Base-by-base conservation (phyloP, 2,797 vertebrate genomes). In the Sebastes vulpes region DNA sequence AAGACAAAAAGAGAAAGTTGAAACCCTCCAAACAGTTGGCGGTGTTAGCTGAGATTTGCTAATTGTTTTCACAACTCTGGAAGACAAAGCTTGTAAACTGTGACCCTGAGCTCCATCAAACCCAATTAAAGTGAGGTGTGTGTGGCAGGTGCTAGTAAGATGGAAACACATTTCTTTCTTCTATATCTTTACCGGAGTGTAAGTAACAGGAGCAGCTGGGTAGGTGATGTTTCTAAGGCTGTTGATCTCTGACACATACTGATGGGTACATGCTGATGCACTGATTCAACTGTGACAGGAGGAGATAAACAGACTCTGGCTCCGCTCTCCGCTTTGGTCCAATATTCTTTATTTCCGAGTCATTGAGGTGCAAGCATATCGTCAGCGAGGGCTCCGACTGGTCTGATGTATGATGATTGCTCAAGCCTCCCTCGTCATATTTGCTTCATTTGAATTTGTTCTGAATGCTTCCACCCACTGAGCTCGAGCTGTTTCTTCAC, bases 391-490 rank as follows among this genome's bases (percentile, higher is more conserved):
- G 67, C 28, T 72, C 61, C 59, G 89, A 84, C 86, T 86, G 82
- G 25, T 86, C 74, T 88, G 84, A 93, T 94, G 92, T 65, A 73
- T 69, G 87, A 79, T 88, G 89, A 94, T 92, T 92, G 69, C 69
- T 70, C 79, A 46, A 64, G 78, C 72, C 71, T 61, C 71, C 86
- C 72, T 79, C 60, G 14, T 82, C 59, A 42, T 81, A 68, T 83
- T 87, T 90, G 83, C 92, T 89, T 91, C 85, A 88, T 94, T 90
- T 83, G 77, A 88, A 91, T 93, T 91, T 90, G 57, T 81, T 85
- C 64, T 71, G 74, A 92, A 86, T 68, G 81, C 84, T 89, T 89
- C 88, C 83, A 56, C 82, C 83, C 78, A 75, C 82, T 76, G 84
- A 87, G 89, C 83, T 29, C 54, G 74, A 91, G 75, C 76, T 81